These are phyloP conservation scores for Cydia strobilella DNA, from an alignment of 1,140 invertebrate genomes.

Conservation along the genomic window DNA sequence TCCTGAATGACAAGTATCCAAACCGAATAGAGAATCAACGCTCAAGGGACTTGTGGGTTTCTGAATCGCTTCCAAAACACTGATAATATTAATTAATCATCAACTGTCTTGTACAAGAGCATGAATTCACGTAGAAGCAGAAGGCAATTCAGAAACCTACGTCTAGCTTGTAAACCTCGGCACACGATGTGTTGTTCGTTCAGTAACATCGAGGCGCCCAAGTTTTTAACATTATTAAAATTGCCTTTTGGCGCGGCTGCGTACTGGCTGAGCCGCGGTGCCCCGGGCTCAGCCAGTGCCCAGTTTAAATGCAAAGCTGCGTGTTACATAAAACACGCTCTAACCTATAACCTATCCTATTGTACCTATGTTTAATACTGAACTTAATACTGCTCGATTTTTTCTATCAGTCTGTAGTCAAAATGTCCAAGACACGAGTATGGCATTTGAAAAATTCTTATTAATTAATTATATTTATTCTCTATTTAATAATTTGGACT, in stretches of 20 bases:
- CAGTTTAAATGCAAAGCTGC: constrained; percentile 45
- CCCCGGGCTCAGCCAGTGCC: background rate
- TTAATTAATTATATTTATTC: background rate
- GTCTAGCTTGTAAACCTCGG: background rate
- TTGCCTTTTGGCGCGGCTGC: background rate
- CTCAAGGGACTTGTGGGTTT: constrained; percentile 47
- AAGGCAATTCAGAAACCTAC: constrained; percentile 10
- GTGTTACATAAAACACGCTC: constrained; percentile 38
- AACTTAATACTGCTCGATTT: constrained; percentile 61
- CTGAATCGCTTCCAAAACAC: constrained; percentile 47
- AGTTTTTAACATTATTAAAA: background rate
- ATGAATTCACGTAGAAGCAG: background rate
- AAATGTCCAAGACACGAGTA: constrained; percentile 39
- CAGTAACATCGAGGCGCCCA: background rate
- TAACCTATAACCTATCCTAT: constrained; percentile 45
- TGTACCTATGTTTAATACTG: constrained; percentile 56
- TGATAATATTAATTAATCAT: constrained; percentile 35
- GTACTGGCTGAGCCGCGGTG: background rate
- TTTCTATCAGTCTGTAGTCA: constrained; percentile 60
- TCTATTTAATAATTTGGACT: background rate
- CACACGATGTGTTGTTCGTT: background rate
- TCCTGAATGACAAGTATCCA: background rate
- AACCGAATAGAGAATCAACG: constrained; percentile 38
- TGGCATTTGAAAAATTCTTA: background rate
- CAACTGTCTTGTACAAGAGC: constrained; percentile 20